These are phyloP conservation scores for Lottia gigantea DNA, from an alignment of 2,888 invertebrate species.

Conservation along the genomic window DNA sequence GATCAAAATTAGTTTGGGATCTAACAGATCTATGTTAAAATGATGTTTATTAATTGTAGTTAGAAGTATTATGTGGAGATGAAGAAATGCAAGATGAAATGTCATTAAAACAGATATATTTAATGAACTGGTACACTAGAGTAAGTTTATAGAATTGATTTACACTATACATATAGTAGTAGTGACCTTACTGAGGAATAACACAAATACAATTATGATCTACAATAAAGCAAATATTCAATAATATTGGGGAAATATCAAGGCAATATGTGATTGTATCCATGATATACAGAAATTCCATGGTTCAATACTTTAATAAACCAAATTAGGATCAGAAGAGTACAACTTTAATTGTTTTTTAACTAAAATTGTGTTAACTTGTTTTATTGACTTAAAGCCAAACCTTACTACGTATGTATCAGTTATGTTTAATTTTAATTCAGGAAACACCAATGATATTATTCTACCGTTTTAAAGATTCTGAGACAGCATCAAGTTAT, in stretches of 20 bases:
- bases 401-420: not conserved
- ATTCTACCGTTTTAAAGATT: constrained; percentile 49
- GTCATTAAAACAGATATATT: constrained; percentile 62
- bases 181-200: too few relatives aligned
- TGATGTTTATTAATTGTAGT: constrained; percentile 33
- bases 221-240: too few relatives aligned
- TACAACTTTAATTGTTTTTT: not conserved
- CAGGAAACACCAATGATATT: constrained; percentile 60
- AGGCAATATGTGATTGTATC: too few relatives aligned
- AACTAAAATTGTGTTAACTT: not conserved
- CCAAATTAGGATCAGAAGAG: not conserved
- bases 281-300: too few relatives aligned
- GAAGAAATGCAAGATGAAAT: constrained; percentile 53
- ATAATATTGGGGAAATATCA: too few relatives aligned
- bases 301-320: not conserved
- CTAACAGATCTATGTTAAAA: too few relatives aligned
- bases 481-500: constrained; percentile 5
- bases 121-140: constrained; percentile 60
- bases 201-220: not conserved
- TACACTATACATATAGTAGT: too few relatives aligned
- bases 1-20: too few relatives aligned
- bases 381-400: too few relatives aligned
- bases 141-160: constrained; percentile 32
- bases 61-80: constrained; percentile 57
- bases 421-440: constrained; percentile 24